phyloP scores from a whole-genome alignment of 1,140 invertebrate genomes.

The Papilio dardanus region DNA sequence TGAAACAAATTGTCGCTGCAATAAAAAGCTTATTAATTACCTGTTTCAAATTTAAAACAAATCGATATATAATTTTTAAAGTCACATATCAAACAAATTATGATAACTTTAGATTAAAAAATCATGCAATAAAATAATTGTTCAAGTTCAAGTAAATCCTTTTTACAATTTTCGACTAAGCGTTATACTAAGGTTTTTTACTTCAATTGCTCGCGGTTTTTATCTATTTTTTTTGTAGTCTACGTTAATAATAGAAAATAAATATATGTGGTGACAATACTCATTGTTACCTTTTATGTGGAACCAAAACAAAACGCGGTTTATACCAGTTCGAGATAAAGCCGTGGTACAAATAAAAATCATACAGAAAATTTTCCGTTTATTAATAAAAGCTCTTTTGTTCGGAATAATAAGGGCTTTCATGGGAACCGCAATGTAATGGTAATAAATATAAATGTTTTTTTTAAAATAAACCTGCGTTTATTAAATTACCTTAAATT shows the following conservation, averaged over 20 bases:
- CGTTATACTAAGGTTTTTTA: no score
- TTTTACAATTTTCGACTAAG: no score
- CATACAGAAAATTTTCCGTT: background rate
- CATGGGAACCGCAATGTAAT: background rate
- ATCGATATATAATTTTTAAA: no score
- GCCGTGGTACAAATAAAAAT: background rate
- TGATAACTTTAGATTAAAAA: no score
- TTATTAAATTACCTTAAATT: no score
- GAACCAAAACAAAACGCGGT: background rate
- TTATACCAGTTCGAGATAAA: constrained; percentile 7
- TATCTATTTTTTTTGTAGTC: background rate
- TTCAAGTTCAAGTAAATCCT: no score
- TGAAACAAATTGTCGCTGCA: constrained; percentile 10
- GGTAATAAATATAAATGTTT: background rate
- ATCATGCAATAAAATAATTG: no score
- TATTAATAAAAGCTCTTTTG: constrained; percentile 19
- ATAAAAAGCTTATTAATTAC: no score
- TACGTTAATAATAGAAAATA: background rate
- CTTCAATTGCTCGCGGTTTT: no score
- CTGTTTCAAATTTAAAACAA: no score
- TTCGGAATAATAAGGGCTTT: constrained; percentile 8
- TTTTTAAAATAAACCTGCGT: background rate
- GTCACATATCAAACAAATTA: no score
- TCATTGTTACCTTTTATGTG: constrained; percentile 15
- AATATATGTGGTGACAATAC: background rate